Conservation (phyloP, 1,140 invertebrate genomes). For the Augochlora pura region DNA sequence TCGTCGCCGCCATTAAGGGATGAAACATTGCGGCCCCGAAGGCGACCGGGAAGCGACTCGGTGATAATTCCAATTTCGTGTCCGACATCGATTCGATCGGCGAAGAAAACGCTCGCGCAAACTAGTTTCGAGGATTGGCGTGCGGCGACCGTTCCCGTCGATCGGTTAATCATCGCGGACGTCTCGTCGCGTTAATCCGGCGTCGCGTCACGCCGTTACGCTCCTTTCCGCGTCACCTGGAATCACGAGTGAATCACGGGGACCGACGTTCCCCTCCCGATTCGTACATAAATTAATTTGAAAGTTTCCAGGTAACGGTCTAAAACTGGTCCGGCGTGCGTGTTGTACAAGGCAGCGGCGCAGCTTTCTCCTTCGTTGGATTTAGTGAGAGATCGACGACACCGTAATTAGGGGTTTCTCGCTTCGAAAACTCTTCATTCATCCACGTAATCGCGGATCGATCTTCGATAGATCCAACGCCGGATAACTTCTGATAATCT, state of each 20-base stretch:
- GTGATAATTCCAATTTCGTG: too few relatives aligned
- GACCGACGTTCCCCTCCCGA: background rate
- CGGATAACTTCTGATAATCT: background rate
- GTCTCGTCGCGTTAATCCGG: background rate
- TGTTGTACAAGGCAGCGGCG: background rate
- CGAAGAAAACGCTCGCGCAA: background rate
- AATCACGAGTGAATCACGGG: conserved; percentile 9
- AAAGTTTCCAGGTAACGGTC: conserved; percentile 45
- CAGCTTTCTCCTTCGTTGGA: conserved; percentile 63
- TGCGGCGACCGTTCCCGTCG: background rate
- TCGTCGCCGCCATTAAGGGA: too few relatives aligned
- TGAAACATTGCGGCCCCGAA: too few relatives aligned
- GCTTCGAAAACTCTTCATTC: background rate
- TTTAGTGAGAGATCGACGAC: conserved; percentile 58
- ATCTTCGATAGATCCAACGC: conserved; percentile 10
- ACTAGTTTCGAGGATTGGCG: background rate
- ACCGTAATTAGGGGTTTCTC: conserved; percentile 20
- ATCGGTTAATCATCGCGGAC: background rate
- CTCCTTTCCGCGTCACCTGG: background rate
- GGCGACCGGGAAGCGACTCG: too few relatives aligned
- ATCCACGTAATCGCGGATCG: background rate
- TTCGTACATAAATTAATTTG: conserved; percentile 44
- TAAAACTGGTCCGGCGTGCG: conserved; percentile 37
- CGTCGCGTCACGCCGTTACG: background rate
- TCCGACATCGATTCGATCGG: background rate